A percentile compares a stretch with the other conserved stretches of the same genome.
These are phyloP conservation scores for Actinernus sp. DNA, from an alignment of 92 coral and sea anemone species.

Conservation along the genomic window DNA sequence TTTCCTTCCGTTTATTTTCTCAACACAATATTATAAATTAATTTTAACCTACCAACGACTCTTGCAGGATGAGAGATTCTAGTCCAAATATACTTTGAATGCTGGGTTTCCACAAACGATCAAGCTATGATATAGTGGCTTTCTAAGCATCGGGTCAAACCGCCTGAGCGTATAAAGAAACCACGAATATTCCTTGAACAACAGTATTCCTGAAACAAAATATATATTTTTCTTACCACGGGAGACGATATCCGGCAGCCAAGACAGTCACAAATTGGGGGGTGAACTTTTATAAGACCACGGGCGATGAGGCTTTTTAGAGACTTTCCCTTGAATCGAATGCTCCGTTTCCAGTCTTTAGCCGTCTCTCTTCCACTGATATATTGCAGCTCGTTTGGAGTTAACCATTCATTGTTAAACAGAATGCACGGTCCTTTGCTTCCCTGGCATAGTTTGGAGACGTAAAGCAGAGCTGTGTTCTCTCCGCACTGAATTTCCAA, in stretches of 20 bases:
- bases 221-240: conserved; percentile 74
- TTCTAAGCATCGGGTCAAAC: too few relatives aligned
- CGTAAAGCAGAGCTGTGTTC: conserved; percentile 89
- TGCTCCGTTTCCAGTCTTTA: conserved; percentile 99
- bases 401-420: conserved; percentile 94
- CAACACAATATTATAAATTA: not conserved
- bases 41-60: not conserved
- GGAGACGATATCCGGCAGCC: conserved; percentile 99
- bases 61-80: not conserved
- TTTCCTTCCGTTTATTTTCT: not conserved
- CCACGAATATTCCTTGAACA: too few relatives aligned
- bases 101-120: not conserved
- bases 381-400: conserved; percentile 98
- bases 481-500: conserved; percentile 98
- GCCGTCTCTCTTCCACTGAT: conserved; percentile 99
- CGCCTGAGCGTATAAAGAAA: too few relatives aligned
- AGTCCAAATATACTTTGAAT: conserved; percentile 1
- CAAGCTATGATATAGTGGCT: not conserved
- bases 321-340: conserved; percentile 96
- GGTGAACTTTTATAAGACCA: conserved; percentile 94
- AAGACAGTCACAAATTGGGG: conserved; percentile 98
- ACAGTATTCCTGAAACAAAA: not conserved
- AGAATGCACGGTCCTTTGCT: conserved; percentile 99
- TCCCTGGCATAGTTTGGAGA: conserved; percentile 97
- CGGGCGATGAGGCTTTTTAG: conserved; percentile 96